phyloP scores from a whole-genome alignment of 2,797 vertebrate species.

The Galaxias olidus region DNA sequence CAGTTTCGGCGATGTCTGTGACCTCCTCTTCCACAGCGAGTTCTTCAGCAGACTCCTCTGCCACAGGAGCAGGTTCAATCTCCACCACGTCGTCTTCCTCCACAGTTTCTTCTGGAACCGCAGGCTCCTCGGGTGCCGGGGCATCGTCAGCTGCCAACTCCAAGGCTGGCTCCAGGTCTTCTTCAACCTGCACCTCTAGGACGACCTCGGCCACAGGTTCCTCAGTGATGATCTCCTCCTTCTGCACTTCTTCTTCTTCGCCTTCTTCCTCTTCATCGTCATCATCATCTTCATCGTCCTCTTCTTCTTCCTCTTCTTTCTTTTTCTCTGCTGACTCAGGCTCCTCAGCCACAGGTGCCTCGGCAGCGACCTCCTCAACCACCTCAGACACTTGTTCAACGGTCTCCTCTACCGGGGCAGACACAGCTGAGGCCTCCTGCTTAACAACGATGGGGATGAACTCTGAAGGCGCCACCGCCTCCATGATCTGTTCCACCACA shows the following conservation, averaged over 20 bases:
- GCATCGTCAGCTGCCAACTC: not conserved
- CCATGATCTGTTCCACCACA: not conserved
- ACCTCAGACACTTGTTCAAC: not conserved
- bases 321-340: conserved; percentile 1
- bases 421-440: not conserved
- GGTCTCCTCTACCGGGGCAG: conserved; percentile 4
- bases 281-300: not conserved
- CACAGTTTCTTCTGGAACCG: too few species aligned
- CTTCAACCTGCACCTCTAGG: not conserved
- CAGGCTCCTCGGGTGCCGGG: not conserved
- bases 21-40: conserved; percentile 1
- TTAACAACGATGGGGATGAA: not conserved
- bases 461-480: not conserved
- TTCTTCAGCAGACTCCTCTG: not conserved
- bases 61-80: too few species aligned
- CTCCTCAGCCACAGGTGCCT: not conserved
- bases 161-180: not conserved
- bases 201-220: not conserved
- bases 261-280: not conserved
- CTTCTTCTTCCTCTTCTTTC: not conserved
- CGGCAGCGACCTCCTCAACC: not conserved
- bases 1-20: not conserved
- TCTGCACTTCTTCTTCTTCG: not conserved
- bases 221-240: not conserved
- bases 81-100: too few species aligned